Percentiles rank a stretch among this genome's conserved stretches.
These are phyloP conservation scores for Lepus americanus DNA, from an alignment of 2,113 vertebrate genomes.

Conservation along the genomic window DNA sequence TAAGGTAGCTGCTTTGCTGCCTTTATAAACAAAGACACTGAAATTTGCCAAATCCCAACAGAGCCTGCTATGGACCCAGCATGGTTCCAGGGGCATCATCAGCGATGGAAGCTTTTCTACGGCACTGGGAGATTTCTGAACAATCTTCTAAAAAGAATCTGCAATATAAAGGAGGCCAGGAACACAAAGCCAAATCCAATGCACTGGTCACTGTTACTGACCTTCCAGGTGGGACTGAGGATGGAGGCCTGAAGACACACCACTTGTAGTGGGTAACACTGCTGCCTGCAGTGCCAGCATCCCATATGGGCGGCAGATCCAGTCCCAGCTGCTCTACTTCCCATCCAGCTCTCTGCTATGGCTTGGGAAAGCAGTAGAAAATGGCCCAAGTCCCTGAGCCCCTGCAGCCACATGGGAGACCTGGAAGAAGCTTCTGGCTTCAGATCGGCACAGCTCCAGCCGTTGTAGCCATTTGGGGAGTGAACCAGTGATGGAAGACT, in stretches of 20 bases:
- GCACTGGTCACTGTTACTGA: background rate
- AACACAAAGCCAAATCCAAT: background rate
- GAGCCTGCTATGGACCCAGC: background rate
- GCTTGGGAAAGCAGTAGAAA: too few species aligned
- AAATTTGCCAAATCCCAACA: constrained; percentile 5
- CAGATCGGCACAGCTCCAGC: too few species aligned
- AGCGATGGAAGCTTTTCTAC: background rate
- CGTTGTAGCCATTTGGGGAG: too few species aligned
- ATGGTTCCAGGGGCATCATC: background rate
- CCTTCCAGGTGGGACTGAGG: background rate
- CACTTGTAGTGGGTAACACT: background rate
- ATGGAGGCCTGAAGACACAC: background rate
- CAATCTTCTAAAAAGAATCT: background rate
- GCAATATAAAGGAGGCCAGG: background rate
- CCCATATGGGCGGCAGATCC: too few species aligned
- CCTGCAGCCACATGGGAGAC: too few species aligned
- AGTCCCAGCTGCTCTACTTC: too few species aligned
- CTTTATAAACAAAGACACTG: constrained; percentile 29
- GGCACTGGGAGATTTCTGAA: background rate
- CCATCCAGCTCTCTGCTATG: too few species aligned
- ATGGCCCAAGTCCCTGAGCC: too few species aligned
- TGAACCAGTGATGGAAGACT: too few species aligned
- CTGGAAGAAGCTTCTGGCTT: too few species aligned
- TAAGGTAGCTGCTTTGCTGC: constrained; percentile 36
- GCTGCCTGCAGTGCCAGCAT: too few species aligned